These are phyloP conservation scores for Dromas ardeola DNA, from an alignment of 2,113 vertebrate genomes.

Conservation along the genomic window DNA sequence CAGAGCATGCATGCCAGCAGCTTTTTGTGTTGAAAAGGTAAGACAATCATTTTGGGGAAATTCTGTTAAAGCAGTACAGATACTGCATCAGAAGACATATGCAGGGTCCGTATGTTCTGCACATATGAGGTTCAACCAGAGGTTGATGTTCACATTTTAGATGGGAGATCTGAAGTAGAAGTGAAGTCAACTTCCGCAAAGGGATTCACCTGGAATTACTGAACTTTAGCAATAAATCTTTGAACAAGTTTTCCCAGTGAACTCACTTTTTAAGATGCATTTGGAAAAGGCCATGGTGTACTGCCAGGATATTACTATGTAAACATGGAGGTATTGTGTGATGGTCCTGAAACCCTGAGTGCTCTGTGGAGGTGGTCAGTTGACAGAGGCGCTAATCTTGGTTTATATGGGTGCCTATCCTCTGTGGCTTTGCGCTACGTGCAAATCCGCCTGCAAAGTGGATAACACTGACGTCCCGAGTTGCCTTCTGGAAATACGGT, in stretches of 20 bases:
- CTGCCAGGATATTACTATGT: not conserved
- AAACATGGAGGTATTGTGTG: not conserved
- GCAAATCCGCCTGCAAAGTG: not conserved
- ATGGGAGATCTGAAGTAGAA: not conserved
- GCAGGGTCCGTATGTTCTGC: not conserved
- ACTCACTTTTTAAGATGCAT: not conserved
- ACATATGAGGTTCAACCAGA: not conserved
- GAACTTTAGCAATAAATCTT: not conserved
- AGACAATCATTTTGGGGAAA: not conserved
- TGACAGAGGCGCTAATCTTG: not conserved
- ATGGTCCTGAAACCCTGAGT: not conserved
- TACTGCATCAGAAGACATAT: not conserved
- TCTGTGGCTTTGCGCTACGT: not conserved
- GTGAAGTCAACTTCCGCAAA: not conserved
- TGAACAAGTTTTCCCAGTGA: not conserved
- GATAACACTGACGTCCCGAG: not conserved
- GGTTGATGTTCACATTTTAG: not conserved
- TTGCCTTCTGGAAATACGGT: not conserved
- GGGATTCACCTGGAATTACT: not conserved
- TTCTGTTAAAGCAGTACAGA: not conserved
- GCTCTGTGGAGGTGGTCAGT: not conserved
- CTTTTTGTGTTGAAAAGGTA: constrained; percentile 30
- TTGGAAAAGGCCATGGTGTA: not conserved
- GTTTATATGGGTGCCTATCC: not conserved
- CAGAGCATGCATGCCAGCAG: not conserved